phyloP scores from a whole-genome alignment of 2,888 invertebrate species.

The Dolichopus griseipennis region DNA sequence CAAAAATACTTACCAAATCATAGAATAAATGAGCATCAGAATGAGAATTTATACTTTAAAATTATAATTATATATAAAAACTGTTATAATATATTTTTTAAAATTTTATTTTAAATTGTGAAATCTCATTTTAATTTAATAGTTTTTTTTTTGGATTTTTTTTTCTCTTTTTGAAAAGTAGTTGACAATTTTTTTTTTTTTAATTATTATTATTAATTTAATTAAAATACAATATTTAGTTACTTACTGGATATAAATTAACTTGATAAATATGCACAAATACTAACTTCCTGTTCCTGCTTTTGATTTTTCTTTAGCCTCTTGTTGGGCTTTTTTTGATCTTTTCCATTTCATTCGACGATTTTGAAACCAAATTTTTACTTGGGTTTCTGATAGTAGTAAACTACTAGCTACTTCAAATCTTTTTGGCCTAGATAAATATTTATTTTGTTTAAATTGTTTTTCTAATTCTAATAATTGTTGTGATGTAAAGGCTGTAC shows the following conservation, averaged over 20 bases:
- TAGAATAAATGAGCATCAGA: too few species aligned
- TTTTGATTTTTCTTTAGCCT: conserved; percentile 54
- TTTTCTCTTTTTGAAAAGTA: neutral
- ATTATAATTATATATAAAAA: too few species aligned
- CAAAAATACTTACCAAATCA: too few species aligned
- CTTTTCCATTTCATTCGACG: conserved; percentile 98
- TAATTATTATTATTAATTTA: too few species aligned
- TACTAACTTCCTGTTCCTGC: conserved; percentile 17
- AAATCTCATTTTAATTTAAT: conserved; percentile 6
- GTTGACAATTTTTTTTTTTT: neutral
- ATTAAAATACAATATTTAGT: neutral
- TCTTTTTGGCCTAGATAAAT: conserved; percentile 93
- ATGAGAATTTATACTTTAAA: too few species aligned
- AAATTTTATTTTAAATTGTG: conserved; percentile 2
- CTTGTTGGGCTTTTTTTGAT: conserved; percentile 90
- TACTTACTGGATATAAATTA: neutral
- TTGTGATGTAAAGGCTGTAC: conserved; percentile 94
- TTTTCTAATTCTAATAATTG: conserved; percentile 95
- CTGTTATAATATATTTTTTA: neutral
- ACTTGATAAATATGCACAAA: neutral
- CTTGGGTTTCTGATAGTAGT: conserved; percentile 96
- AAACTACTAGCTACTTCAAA: conserved; percentile 97
- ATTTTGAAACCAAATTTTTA: conserved; percentile 99
- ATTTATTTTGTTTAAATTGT: conserved; percentile 98
- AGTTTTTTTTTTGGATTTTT: neutral